These are phyloP conservation scores for Syngnathus floridae DNA, from an alignment of 2,113 vertebrate genomes.

Conservation along the genomic window DNA sequence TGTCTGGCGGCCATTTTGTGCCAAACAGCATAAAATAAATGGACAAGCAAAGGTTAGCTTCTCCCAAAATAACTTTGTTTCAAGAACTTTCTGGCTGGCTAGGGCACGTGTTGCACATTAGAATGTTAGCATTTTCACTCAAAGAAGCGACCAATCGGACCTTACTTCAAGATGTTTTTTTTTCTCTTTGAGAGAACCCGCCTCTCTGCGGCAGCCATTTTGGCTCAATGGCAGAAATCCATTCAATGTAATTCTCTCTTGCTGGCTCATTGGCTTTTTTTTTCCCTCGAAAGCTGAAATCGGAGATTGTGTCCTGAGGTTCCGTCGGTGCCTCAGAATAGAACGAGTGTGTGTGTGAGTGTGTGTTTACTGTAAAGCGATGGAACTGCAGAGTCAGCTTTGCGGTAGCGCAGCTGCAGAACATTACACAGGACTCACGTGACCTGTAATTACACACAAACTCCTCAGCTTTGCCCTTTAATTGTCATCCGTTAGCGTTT, in stretches of 20 bases:
- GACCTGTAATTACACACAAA: conserved; percentile 47
- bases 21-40: background rate
- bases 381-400: conserved; percentile 56
- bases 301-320: conserved; percentile 39
- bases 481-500: background rate
- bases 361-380: conserved; percentile 17
- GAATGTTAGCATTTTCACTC: too few relatives aligned
- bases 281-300: conserved; percentile 46
- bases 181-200: background rate
- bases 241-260: background rate
- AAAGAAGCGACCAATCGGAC: background rate
- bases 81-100: too few relatives aligned
- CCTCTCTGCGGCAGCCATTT: background rate
- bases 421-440: conserved; percentile 58
- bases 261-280: conserved; percentile 6
- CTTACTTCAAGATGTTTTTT: background rate
- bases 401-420: conserved; percentile 60
- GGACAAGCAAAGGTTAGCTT: background rate
- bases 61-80: too few relatives aligned
- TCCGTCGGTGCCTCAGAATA: conserved; percentile 22
- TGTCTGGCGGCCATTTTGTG: background rate
- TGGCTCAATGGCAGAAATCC: background rate
- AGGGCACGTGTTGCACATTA: too few relatives aligned
- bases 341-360: conserved; percentile 6
- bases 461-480: background rate